Evolutionary conservation across 2,113 vertebrate species (phyloP), one percentile per base, ranked within the genome.

Genomic region (Trematocara nigrifrons): DNA sequence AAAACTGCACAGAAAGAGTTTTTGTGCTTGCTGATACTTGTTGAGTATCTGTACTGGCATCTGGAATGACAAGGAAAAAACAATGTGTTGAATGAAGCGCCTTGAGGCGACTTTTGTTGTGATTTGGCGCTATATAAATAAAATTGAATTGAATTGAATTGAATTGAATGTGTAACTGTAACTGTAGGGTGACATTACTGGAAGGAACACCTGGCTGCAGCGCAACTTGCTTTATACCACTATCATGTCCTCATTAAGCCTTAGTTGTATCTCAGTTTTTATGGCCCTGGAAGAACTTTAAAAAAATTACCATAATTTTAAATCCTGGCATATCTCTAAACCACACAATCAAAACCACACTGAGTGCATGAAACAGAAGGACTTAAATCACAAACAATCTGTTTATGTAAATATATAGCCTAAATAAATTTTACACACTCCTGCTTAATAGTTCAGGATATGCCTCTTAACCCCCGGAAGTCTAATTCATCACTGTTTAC

Each of bases 231-330:
- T 74, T 47, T 74, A 47, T 74, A 47, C 29, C 42, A 29, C 22
- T 49, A 18, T 49, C 22, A 7, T 5, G 2, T 29, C 15, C 15
- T 31, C 42, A 74, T 49, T 3, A 74, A 49, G 15, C 40, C 5
- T 45, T 47, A 42, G 42, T 29, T 74, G 22, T 74, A 47, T 18
- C 22, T 74, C 42, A 29, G 22, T 5, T 47, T 74, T 74, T 74
- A 47, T 3, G 69, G 69, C 13, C 13, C 42, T 31, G 42, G 42
- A 49, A 18, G 69, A 74, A 49, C 15, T 47, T 74, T 18, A 31
- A 11, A 26, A 47, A 74, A 7, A 74, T 10, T 0, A 29, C 22
- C 8, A 0, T 29, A 1, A 74, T 74, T 49, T 29, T 2, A 74
- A 74, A 74, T 31, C 22, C 22, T 13, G 15, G 9, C 42, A 49